These are phyloP conservation scores for Chrysocyon brachyurus DNA, from an alignment of 2,797 vertebrate genomes.

Conservation along the genomic window DNA sequence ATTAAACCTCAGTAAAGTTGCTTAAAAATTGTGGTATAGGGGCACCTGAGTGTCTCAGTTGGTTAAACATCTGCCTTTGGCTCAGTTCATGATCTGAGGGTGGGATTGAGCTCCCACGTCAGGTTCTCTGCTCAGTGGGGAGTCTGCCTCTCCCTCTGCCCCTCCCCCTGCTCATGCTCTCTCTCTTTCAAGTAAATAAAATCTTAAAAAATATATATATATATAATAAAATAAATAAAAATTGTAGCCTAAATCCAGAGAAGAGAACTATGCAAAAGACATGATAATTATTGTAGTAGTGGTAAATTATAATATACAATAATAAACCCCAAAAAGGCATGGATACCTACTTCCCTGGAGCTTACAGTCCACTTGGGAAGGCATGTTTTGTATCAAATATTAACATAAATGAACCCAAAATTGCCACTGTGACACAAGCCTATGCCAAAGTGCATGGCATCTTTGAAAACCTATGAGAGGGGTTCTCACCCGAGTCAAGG, in stretches of 20 bases:
- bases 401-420: not conserved
- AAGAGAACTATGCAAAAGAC: not conserved
- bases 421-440: not conserved
- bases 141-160: too few species aligned
- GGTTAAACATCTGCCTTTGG: too few species aligned
- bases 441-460: not conserved
- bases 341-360: not conserved
- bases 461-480: not conserved
- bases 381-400: not conserved
- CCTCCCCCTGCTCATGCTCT: too few species aligned
- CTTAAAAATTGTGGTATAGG: not conserved
- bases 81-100: too few species aligned
- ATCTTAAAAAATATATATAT: too few species aligned
- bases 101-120: too few species aligned
- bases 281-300: not conserved
- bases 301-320: not conserved
- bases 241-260: not conserved
- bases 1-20: not conserved
- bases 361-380: not conserved
- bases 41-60: too few species aligned
- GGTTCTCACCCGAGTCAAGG: not conserved
- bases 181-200: too few species aligned
- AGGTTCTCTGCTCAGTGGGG: too few species aligned
- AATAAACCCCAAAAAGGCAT: not conserved
- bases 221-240: not conserved